Percentiles rank a stretch among this genome's conserved stretches.
These are phyloP conservation scores for Ochlodes sylvanus DNA, from an alignment of 2,888 invertebrate genomes.

Conservation along the genomic window DNA sequence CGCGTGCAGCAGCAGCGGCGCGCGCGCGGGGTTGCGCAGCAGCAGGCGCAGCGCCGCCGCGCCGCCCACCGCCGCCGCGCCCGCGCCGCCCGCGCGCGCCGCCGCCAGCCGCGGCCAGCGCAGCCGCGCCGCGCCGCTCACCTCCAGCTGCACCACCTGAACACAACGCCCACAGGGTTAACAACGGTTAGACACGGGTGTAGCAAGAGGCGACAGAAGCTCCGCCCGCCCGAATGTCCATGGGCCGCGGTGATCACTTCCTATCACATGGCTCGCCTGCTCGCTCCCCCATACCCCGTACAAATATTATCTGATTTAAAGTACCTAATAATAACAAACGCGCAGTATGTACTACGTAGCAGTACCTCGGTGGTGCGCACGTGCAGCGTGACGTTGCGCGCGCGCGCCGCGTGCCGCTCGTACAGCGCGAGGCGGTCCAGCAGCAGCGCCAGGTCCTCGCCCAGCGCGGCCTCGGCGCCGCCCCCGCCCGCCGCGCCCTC, in stretches of 20 bases:
- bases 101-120: constrained; percentile 54
- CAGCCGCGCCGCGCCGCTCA: constrained; percentile 47
- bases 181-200: too few relatives aligned
- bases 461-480: constrained; percentile 38
- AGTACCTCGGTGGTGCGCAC: constrained; percentile 89
- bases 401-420: constrained; percentile 82
- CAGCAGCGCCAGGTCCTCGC: constrained; percentile 45
- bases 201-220: too few relatives aligned
- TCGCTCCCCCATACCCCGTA: too few relatives aligned
- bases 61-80: constrained; percentile 45
- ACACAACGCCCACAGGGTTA: background rate
- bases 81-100: constrained; percentile 49
- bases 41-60: constrained; percentile 42
- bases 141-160: constrained; percentile 52
- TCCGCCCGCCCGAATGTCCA: too few relatives aligned
- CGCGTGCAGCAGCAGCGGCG: constrained; percentile 88
- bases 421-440: constrained; percentile 44
- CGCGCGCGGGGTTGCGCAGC: constrained; percentile 87
- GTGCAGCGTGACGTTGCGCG: constrained; percentile 88
- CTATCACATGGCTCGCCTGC: too few relatives aligned
- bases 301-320: too few relatives aligned
- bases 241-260: too few relatives aligned
- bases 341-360: too few relatives aligned
- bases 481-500: constrained; percentile 33
- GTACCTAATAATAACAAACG: too few relatives aligned